Evolutionary conservation across 2,113 vertebrate genomes (phyloP).

Genomic region (Alligator mississippiensis): DNA sequence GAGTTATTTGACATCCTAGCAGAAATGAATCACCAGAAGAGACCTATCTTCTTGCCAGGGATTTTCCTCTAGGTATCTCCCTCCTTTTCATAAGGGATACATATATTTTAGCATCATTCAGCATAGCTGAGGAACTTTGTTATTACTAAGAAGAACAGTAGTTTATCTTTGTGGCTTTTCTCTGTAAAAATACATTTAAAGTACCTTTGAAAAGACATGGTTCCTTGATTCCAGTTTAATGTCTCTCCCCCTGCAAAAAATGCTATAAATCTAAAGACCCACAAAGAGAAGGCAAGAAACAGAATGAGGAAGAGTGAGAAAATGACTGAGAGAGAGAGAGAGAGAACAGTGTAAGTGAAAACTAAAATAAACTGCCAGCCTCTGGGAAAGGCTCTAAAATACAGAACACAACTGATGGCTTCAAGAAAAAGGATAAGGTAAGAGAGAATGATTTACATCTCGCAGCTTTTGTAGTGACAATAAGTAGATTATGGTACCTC

Average conservation of each 20-base stretch:
- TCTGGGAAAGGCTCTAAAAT: conserved; percentile 10
- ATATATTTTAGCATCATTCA: conserved; percentile 11
- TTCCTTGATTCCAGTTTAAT: not conserved
- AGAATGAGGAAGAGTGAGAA: not conserved
- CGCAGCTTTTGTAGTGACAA: not conserved
- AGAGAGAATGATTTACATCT: conserved; percentile 32
- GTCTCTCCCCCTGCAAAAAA: not conserved
- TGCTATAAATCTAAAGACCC: conserved; percentile 16
- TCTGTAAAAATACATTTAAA: conserved; percentile 25
- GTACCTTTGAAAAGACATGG: conserved; percentile 1
- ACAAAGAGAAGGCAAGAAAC: not conserved
- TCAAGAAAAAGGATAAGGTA: not conserved
- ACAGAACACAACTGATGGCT: not conserved
- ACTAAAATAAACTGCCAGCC: conserved; percentile 10
- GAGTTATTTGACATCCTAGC: conserved; percentile 39
- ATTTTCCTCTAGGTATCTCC: conserved; percentile 33
- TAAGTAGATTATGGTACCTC: conserved; percentile 16
- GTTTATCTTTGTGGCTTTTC: conserved; percentile 1
- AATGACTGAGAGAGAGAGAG: not conserved
- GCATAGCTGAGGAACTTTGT: not conserved
- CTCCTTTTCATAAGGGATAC: not conserved
- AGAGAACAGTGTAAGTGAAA: not conserved
- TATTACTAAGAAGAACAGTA: not conserved
- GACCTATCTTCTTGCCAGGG: not conserved
- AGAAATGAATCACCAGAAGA: conserved; percentile 27